These are phyloP conservation scores for Agonopterix heracliana DNA, from an alignment of 2,888 invertebrate genomes.

Conservation along the genomic window DNA sequence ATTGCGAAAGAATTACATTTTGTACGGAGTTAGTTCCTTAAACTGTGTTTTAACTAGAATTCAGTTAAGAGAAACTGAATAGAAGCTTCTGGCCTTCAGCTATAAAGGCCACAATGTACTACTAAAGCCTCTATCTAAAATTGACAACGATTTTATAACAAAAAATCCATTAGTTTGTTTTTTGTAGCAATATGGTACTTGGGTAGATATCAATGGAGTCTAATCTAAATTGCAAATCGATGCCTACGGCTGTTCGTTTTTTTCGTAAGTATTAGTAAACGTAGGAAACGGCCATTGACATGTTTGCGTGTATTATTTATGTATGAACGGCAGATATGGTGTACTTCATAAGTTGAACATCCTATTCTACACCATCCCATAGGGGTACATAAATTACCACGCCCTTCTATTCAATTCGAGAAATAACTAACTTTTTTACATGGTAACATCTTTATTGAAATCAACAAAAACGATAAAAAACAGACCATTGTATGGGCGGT, in stretches of 20 bases:
- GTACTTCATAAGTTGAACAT: not conserved
- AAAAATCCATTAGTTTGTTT: conserved; percentile 10
- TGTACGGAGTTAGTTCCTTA: no score
- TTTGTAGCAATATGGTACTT: not conserved
- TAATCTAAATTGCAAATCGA: conserved; percentile 15
- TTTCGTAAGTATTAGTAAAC: not conserved
- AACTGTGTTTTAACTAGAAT: no score
- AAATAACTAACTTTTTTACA: not conserved
- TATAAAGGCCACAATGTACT: conserved; percentile 1
- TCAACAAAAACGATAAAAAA: not conserved
- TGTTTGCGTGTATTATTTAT: conserved; percentile 2
- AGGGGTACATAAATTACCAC: conserved; percentile 1
- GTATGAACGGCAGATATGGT: no score
- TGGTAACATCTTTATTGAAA: not conserved
- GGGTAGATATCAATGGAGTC: conserved; percentile 7
- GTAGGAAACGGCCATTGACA: conserved; percentile 5
- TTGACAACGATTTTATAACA: conserved; percentile 7
- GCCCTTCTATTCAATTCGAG: conserved; percentile 1
- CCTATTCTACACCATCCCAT: not conserved
- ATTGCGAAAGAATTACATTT: no score
- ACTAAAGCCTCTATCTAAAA: conserved; percentile 5
- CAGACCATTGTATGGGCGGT: no score
- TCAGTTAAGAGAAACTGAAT: no score
- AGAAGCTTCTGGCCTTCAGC: conserved; percentile 1
- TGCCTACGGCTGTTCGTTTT: conserved; percentile 2